A percentile compares a stretch with the other conserved stretches of the same genome.
phyloP scores from a whole-genome alignment of 2,888 invertebrate genomes.

The Pachydiplax longipennis region DNA sequence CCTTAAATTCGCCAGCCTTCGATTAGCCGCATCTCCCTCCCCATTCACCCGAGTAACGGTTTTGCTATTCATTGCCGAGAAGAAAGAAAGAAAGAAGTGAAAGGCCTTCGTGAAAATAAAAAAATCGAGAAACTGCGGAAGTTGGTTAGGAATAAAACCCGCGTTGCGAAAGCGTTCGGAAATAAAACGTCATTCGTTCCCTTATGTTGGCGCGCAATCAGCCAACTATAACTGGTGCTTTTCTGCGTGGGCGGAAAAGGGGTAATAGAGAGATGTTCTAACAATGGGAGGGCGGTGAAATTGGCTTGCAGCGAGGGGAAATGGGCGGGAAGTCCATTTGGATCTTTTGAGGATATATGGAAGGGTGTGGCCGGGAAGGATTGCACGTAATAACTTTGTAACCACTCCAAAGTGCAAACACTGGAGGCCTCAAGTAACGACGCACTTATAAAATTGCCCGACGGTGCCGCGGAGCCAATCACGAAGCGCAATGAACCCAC shows the following conservation, averaged over 20 bases:
- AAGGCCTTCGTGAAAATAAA: too few species aligned
- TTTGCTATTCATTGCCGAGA: too few species aligned
- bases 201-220: background rate
- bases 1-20: too few species aligned
- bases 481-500: background rate
- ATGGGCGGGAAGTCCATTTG: constrained; percentile 19
- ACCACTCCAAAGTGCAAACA: constrained; percentile 6
- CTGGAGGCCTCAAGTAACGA: background rate
- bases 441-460: constrained; percentile 2
- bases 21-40: too few species aligned
- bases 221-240: background rate
- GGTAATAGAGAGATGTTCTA: background rate
- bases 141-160: background rate
- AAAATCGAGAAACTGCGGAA: too few species aligned
- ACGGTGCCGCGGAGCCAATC: background rate
- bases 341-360: constrained; percentile 30
- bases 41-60: too few species aligned
- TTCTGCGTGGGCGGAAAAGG: background rate
- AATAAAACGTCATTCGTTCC: background rate
- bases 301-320: background rate
- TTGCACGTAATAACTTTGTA: constrained; percentile 36
- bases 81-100: too few species aligned
- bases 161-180: background rate
- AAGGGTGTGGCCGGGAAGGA: constrained; percentile 31
- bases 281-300: background rate